phyloP scores from a whole-genome alignment of 2,113 vertebrate genomes.

The Clarias magur region DNA sequence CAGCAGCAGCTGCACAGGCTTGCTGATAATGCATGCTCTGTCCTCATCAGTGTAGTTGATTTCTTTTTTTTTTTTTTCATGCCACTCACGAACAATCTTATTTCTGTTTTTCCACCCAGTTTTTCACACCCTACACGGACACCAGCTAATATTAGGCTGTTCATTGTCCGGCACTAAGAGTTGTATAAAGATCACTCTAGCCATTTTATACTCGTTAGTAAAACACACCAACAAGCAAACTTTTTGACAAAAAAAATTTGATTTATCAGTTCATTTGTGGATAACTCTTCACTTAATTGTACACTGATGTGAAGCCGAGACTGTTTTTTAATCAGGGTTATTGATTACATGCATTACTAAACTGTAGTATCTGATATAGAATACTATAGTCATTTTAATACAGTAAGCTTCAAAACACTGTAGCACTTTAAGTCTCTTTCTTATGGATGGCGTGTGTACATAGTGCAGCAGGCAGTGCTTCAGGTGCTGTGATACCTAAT shows the following conservation, averaged over 20 bases:
- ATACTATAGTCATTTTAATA: no score
- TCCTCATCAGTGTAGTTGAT: slow-evolving; percentile 48
- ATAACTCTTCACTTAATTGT: neutral
- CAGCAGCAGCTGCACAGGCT: slow-evolving; percentile 37
- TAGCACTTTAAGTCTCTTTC: no score
- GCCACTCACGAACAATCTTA: neutral
- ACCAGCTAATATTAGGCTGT: neutral
- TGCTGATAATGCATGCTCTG: slow-evolving; percentile 53
- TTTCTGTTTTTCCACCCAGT: neutral
- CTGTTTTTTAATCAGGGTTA: neutral
- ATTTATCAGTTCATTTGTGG: neutral
- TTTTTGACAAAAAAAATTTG: neutral
- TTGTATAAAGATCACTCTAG: neutral
- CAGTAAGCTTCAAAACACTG: no score
- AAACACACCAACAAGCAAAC: neutral
- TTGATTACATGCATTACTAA: neutral
- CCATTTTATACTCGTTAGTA: neutral
- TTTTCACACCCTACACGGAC: neutral
- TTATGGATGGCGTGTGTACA: no score
- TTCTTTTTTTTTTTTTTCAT: neutral
- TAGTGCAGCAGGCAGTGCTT: neutral
- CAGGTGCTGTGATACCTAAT: no score
- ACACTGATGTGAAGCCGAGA: neutral
- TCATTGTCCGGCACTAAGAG: neutral
- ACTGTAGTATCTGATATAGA: no score